Base-by-base conservation (phyloP, 2,888 invertebrate genomes). In the Orchestes rusci region DNA sequence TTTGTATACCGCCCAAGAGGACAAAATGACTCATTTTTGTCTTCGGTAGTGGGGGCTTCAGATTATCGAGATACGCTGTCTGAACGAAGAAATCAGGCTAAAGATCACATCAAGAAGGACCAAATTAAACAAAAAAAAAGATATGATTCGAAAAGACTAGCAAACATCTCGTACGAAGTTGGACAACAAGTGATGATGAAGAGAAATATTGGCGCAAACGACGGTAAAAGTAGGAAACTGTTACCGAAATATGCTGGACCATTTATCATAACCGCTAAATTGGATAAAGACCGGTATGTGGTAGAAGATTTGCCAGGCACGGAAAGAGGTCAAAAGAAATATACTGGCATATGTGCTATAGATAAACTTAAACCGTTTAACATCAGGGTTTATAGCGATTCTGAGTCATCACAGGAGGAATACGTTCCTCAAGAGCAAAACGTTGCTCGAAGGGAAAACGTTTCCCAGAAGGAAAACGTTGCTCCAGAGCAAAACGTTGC, bases 1-100 rank as follows among this genome's bases (percentile, higher is more conserved):
- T 40, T 40, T 32, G 40, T 31, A 1, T 40, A 8, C 31, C 28
- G 56, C 13, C 29, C 29, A 29, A 3, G 29, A 4, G 8, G 8
- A 4, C 4, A 3, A 4, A 29, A 3, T 29, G 29, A 29, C 13
- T 29, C 13, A 29, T 8, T 29, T 29, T 29, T 29, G 29, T n/a
- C n/a, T n/a, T n/a, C n/a, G n/a, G n/a, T n/a, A n/a, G n/a, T n/a
- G n/a, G n/a, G n/a, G n/a, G n/a, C n/a, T n/a, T n/a, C n/a, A n/a
- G n/a, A n/a, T n/a, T n/a, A n/a, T n/a, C n/a, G n/a, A n/a, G n/a
- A n/a, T n/a, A n/a, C n/a, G n/a, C n/a, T n/a, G n/a, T n/a, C n/a
- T n/a, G n/a, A n/a, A n/a, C n/a, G n/a, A n/a, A n/a, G n/a, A n/a
- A n/a, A n/a, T n/a, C n/a, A n/a, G n/a, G n/a, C n/a, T n/a, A n/a